Conservation (phyloP, 2,797 vertebrate species). For the Triplophysa bombifrons region DNA sequence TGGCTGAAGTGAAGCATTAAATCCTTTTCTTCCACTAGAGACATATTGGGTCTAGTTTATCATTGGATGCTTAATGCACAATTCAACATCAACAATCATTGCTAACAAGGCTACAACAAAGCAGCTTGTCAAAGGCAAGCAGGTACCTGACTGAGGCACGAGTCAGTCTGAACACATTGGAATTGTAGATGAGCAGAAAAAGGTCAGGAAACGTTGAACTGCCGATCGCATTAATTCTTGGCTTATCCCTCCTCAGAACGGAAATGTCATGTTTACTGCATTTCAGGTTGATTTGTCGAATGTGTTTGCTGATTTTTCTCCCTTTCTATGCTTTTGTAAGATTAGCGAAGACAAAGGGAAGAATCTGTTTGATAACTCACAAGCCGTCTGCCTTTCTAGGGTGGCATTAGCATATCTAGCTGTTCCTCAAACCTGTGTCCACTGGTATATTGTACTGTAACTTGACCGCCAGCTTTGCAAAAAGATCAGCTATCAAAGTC, state of each 20-base stretch:
- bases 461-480: conserved; percentile 54
- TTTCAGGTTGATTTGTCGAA: conserved; percentile 59
- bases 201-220: conserved; percentile 75
- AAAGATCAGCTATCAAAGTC: conserved; percentile 80
- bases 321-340: conserved; percentile 53
- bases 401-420: conserved; percentile 61
- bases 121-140: conserved; percentile 57
- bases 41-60: background rate
- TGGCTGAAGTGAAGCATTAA: conserved; percentile 1
- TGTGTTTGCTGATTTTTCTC: conserved; percentile 60
- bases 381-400: conserved; percentile 31
- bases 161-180: conserved; percentile 70
- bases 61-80: background rate
- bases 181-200: conserved; percentile 74
- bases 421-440: conserved; percentile 51
- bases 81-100: conserved; percentile 48
- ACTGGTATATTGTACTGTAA: conserved; percentile 51
- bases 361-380: conserved; percentile 41
- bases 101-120: conserved; percentile 54
- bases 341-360: background rate
- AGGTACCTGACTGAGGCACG: conserved; percentile 52
- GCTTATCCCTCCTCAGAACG: conserved; percentile 69
- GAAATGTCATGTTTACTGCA: conserved; percentile 74
- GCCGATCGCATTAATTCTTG: conserved; percentile 69
- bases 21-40: background rate